Conservation (phyloP, 92 coral and sea anemone species). For the Zoanthus gigantus region DNA sequence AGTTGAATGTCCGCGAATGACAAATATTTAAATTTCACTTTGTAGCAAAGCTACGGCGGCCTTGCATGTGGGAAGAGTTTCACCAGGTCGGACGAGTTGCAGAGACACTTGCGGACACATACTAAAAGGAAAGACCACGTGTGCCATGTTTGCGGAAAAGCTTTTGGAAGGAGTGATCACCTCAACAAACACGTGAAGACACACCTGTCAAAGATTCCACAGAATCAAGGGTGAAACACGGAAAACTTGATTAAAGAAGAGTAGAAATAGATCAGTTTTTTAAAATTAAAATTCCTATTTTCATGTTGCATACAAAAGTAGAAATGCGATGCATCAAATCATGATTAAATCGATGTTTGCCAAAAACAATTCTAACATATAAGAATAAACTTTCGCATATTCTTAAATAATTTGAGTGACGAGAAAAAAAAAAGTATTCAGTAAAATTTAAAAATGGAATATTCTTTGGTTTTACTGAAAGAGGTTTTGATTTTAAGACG, state of each 20-base stretch:
- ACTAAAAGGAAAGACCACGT: conserved; percentile 84
- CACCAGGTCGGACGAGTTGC: conserved; percentile 91
- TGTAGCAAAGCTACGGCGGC: conserved; percentile 55
- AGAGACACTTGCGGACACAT: conserved; percentile 86
- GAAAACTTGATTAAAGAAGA: neutral
- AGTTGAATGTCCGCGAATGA: too few relatives aligned
- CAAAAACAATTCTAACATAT: too few relatives aligned
- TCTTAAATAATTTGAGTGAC: too few relatives aligned
- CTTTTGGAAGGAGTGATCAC: conserved; percentile 94
- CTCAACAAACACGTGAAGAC: conserved; percentile 84
- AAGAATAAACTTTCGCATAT: too few relatives aligned
- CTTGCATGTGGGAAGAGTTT: conserved; percentile 84
- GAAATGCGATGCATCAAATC: too few relatives aligned
- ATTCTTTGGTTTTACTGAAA: too few relatives aligned
- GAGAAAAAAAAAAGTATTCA: too few relatives aligned
- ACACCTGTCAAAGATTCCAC: conserved; percentile 65
- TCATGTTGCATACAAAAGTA: too few relatives aligned
- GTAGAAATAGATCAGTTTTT: neutral
- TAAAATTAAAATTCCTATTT: too few relatives aligned
- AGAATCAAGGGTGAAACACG: conserved; percentile 31
- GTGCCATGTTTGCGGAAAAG: conserved; percentile 78
- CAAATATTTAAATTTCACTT: neutral
- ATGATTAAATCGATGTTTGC: too few relatives aligned
- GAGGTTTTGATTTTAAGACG: too few relatives aligned
- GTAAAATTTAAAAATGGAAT: too few relatives aligned